A percentile compares a stretch with the other conserved stretches of the same genome.
Evolutionary conservation across 2,797 vertebrate species (phyloP).

Genomic region (Hydrolagus colliei): DNA sequence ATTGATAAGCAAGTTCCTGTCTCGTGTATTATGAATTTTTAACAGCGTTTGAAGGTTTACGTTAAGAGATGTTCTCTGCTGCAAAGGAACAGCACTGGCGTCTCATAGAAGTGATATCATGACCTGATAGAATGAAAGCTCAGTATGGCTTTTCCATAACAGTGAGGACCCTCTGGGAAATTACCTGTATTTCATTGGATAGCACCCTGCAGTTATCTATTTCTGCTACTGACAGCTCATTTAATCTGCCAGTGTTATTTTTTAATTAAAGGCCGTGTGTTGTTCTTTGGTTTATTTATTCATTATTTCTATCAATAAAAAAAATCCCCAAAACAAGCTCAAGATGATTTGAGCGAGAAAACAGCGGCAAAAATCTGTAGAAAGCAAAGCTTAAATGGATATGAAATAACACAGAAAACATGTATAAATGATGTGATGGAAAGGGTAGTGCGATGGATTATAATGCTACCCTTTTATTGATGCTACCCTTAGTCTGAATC

Average conservation of each 20-base stretch:
- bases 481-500: background rate
- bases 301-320: background rate
- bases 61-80: background rate
- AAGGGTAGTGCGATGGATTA: background rate
- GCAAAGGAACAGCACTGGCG: background rate
- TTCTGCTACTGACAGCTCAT: slow-evolving; percentile 10
- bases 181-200: slow-evolving; percentile 6
- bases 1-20: background rate
- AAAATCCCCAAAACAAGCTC: background rate
- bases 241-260: background rate
- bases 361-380: background rate
- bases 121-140: background rate
- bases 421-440: background rate
- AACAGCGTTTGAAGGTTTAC: background rate
- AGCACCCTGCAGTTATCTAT: background rate
- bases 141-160: background rate
- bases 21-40: slow-evolving; percentile 11
- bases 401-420: background rate
- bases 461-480: no score
- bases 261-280: background rate
- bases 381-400: background rate
- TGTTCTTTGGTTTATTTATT: background rate
- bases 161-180: background rate
- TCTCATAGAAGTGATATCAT: background rate
- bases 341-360: background rate